phyloP scores from a whole-genome alignment of 2,113 vertebrate species.

The Vimba vimba region DNA sequence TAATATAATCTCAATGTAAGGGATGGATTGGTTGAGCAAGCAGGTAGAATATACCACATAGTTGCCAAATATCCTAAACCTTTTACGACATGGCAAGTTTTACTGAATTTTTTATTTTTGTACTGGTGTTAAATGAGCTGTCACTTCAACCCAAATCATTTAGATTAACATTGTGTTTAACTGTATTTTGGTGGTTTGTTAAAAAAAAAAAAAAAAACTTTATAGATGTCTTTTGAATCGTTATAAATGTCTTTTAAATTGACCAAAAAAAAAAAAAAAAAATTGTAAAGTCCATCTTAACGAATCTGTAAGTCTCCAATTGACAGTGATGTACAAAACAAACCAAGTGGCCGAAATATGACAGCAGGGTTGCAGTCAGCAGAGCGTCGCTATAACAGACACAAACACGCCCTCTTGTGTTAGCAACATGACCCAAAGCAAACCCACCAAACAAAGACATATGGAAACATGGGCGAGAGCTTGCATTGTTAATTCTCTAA shows the following conservation, averaged over 20 bases:
- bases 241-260: not conserved
- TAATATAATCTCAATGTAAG: conserved; percentile 52
- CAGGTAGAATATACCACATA: not conserved
- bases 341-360: conserved; percentile 42
- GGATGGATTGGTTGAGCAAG: conserved; percentile 1
- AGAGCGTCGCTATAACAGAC: conserved; percentile 43
- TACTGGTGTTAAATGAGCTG: not conserved
- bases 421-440: conserved; percentile 38
- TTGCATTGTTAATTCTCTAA: not conserved
- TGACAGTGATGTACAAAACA: conserved; percentile 21
- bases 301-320: not conserved
- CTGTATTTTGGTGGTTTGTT: not conserved
- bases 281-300: not conserved
- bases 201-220: not conserved
- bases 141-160: not conserved
- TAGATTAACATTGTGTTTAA: not conserved
- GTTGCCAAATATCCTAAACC: not conserved
- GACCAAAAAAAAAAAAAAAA: not conserved
- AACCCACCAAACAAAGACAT: conserved; percentile 49
- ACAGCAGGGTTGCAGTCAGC: conserved; percentile 28
- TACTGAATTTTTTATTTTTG: not conserved
- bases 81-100: not conserved
- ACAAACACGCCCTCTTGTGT: conserved; percentile 77
- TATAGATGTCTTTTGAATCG: not conserved
- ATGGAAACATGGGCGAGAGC: not conserved